Base-by-base conservation (phyloP, 2,888 invertebrate species). In the Troides aeacus region DNA sequence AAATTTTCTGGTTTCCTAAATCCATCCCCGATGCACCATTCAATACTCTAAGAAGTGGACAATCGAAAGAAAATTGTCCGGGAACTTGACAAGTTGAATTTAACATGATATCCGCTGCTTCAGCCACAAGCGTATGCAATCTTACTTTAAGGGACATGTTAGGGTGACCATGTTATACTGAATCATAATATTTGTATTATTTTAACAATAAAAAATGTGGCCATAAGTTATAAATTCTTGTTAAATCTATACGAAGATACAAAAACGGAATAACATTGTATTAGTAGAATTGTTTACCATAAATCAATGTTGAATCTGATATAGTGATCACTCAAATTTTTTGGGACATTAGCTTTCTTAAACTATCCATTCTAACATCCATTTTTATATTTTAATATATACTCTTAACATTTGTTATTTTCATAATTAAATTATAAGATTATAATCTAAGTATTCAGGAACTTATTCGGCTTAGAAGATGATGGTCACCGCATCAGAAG, bases 101-200 rank as follows among this genome's bases (percentile, higher is more conserved):
- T 62, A 66, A 70, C 71, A 65, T 69, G 36, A 70, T 68, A 74
- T 73, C 36, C 71, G 62, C 73, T 75, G 73, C 76, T 78, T 78
- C 79, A 76, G 74, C 72, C 64, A 67, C 71, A 68, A 67, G 74
- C 74, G 76, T 74, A 77, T 72, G 72, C 71, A 69, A 73, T 74
- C 71, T 70, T 74, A 72, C 72, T 61, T 63, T 23, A 57, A 62
- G 36, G 36, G 66, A 66, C 66, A 63, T 42, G 18, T 12, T 57
- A 57, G 42, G n/a, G 57, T 30, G 56, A 15, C 12, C 64, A 63
- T 53, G 18, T 18, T 50, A 5, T 50, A 50, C 15, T 4, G 50
- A 50, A 18, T 17, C 50, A 50, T 10, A 39, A 39, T 39, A 39
- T 39, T 39, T 39, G 10, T 39, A 39, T 39, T 39, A 39, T 39